Percentiles rank a stretch among this genome's conserved stretches.
Conservation (phyloP, 2,113 vertebrate genomes). For the Eurystomus gularis region DNA sequence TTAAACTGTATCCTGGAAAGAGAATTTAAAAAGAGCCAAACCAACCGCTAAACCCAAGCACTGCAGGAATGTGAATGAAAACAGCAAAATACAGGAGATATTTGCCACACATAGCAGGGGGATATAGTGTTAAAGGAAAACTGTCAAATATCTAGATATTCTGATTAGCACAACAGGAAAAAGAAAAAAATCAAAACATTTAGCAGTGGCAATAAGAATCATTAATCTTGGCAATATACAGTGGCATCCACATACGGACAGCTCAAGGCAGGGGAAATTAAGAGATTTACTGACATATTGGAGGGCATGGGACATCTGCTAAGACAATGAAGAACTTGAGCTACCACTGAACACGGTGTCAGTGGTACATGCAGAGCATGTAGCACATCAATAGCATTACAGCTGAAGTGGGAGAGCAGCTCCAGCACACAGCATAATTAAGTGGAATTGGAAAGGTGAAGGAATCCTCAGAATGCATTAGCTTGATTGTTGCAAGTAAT, state of each 20-base stretch:
- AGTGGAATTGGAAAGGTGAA: slow-evolving; percentile 44
- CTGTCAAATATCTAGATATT: background rate
- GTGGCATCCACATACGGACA: background rate
- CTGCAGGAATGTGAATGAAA: background rate
- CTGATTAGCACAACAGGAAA: background rate
- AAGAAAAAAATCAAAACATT: background rate
- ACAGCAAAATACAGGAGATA: background rate
- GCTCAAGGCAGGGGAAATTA: background rate
- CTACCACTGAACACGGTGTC: background rate
- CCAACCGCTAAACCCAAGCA: background rate
- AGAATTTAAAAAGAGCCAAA: background rate
- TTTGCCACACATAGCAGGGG: background rate
- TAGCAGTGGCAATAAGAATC: background rate
- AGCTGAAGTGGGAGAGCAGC: slow-evolving; percentile 3
- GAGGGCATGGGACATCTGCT: background rate
- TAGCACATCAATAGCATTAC: background rate
- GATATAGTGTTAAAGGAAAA: background rate
- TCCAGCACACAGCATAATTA: slow-evolving; percentile 10
- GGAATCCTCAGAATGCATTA: background rate
- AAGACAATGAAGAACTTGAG: background rate
- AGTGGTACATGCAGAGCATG: background rate
- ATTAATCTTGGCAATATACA: background rate
- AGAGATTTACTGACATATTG: background rate
- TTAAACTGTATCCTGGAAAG: background rate
- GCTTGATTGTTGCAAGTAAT: slow-evolving; percentile 17